phyloP scores from a whole-genome alignment of 2,113 vertebrate species.

The Arothron firmamentum region DNA sequence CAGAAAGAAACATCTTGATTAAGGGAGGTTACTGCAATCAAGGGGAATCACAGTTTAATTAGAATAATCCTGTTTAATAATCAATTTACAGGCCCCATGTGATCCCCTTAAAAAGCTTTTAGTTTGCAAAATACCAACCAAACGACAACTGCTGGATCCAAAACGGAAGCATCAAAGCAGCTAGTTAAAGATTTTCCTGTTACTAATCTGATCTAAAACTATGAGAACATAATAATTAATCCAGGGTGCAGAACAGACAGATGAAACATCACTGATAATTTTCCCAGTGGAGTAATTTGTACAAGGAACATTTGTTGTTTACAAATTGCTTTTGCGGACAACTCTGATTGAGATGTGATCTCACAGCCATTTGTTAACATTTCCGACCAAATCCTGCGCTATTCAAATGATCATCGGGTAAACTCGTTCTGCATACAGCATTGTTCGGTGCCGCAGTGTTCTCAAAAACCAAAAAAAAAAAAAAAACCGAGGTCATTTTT shows the following conservation, averaged over 20 bases:
- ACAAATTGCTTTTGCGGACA: constrained; percentile 15
- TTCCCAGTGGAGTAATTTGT: constrained; percentile 11
- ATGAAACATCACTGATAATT: constrained; percentile 15
- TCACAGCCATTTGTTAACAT: constrained; percentile 7
- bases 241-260: background rate
- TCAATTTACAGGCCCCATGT: background rate
- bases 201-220: constrained; percentile 1
- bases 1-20: constrained; percentile 37
- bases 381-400: background rate
- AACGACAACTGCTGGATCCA: constrained; percentile 4
- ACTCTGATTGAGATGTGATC: constrained; percentile 20
- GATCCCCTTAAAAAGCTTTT: constrained; percentile 25
- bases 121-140: constrained; percentile 6
- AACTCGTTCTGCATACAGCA: background rate
- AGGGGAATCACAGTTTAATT: constrained; percentile 47
- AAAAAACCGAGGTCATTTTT: constrained; percentile 12
- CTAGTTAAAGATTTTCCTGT: constrained; percentile 11
- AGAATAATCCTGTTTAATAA: background rate
- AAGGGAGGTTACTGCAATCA: constrained; percentile 47
- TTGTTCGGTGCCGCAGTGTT: constrained; percentile 5
- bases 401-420: no score
- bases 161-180: constrained; percentile 18
- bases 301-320: constrained; percentile 14
- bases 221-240: constrained; percentile 9
- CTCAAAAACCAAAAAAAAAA: background rate